phyloP scores from a whole-genome alignment of 2,113 vertebrate species.

The Bufo gargarizans region DNA sequence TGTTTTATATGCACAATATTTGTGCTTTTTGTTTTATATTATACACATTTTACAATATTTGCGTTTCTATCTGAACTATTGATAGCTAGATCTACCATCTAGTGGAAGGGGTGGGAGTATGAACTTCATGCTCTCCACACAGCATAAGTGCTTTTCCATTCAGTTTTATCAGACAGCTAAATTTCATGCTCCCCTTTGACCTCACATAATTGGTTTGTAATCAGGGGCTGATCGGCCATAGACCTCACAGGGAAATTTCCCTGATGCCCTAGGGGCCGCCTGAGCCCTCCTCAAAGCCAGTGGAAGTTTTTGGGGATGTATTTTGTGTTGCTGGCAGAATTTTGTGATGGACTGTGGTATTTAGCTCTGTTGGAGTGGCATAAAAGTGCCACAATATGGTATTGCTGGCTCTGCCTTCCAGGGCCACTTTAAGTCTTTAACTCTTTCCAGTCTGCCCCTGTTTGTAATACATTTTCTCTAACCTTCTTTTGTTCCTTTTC shows the following conservation, averaged over 20 bases:
- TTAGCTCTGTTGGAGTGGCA: too few species aligned
- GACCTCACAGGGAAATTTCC: too few species aligned
- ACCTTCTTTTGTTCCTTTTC: not conserved
- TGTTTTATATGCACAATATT: not conserved
- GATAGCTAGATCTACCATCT: slow-evolving; percentile 14
- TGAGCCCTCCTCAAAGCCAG: too few species aligned
- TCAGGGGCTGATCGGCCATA: too few species aligned
- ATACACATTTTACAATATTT: not conserved
- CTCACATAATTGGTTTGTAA: not conserved
- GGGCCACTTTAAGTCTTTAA: too few species aligned
- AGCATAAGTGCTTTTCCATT: not conserved
- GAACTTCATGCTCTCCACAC: not conserved
- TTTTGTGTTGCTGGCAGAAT: too few species aligned
- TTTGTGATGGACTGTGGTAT: too few species aligned
- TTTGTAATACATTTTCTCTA: not conserved
- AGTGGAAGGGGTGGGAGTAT: not conserved
- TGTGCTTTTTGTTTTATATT: not conserved
- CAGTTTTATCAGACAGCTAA: not conserved
- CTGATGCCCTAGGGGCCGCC: too few species aligned
- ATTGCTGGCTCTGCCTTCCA: too few species aligned
- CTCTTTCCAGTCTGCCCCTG: too few species aligned
- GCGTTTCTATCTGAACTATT: not conserved
- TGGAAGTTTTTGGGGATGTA: too few species aligned
- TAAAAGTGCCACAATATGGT: too few species aligned
- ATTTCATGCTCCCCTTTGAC: not conserved